A percentile compares a stretch with the other conserved stretches of the same genome.
phyloP scores from a whole-genome alignment of 2,888 invertebrate species.

The Trissolcus japonicus region DNA sequence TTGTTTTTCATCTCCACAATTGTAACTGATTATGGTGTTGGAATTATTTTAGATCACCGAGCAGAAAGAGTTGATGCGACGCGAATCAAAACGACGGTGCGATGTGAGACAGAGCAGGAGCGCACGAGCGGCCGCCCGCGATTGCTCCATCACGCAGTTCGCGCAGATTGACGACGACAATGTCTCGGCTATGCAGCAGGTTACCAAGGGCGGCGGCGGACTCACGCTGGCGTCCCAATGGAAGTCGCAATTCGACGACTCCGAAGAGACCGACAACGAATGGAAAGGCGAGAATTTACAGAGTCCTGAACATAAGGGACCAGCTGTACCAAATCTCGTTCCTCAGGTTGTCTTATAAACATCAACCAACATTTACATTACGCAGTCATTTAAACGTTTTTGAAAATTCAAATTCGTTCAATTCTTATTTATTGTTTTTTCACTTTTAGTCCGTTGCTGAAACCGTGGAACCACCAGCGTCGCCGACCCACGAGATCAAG shows the following conservation, averaged over 20 bases:
- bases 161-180: constrained; percentile 96
- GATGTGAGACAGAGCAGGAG: constrained; percentile 68
- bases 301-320: constrained; percentile 76
- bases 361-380: background rate
- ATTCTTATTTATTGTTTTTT: background rate
- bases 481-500: constrained; percentile 65
- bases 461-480: constrained; percentile 56
- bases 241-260: constrained; percentile 97
- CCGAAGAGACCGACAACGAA: constrained; percentile 95
- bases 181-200: constrained; percentile 91
- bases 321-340: constrained; percentile 64
- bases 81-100: constrained; percentile 70
- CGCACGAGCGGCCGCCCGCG: constrained; percentile 79
- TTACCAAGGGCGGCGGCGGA: constrained; percentile 89
- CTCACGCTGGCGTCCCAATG: constrained; percentile 94
- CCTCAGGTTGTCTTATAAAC: constrained; percentile 65
- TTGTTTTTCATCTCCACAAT: background rate
- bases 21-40: background rate
- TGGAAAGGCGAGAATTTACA: constrained; percentile 87
- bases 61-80: constrained; percentile 73
- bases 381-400: background rate
- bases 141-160: constrained; percentile 92
- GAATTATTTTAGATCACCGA: constrained; percentile 70
- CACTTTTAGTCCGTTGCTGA: constrained; percentile 44
- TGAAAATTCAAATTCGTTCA: background rate